Conservation (phyloP, 2,113 vertebrate genomes). For the Cricetomys ansorgei region DNA sequence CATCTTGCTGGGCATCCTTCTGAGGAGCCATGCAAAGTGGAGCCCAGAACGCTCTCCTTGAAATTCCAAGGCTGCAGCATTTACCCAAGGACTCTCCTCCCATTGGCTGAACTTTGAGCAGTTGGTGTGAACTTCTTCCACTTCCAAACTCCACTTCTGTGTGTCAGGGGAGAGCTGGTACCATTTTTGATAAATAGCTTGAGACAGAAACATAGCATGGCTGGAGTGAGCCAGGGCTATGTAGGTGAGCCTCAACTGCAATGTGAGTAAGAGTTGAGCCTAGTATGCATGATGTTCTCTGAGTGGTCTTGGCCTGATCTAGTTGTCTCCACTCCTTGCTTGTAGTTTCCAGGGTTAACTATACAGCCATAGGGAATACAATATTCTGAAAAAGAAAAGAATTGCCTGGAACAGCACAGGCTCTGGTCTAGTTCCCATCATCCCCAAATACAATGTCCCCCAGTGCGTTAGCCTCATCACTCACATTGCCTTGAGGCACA, state of each 20-base stretch:
- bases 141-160: not conserved
- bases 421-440: not conserved
- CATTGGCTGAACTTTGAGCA: not conserved
- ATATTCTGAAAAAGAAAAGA: not conserved
- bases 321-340: not conserved
- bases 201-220: not conserved
- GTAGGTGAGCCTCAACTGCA: not conserved
- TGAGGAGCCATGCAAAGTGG: not conserved
- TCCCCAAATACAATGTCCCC: not conserved
- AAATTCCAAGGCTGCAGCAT: not conserved
- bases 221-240: not conserved
- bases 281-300: not conserved
- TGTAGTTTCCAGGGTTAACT: not conserved
- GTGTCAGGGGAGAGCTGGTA: not conserved
- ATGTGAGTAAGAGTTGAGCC: not conserved
- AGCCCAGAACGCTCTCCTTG: not conserved
- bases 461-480: accelerated
- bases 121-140: not conserved
- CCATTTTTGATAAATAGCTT: not conserved
- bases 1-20: not conserved
- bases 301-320: not conserved
- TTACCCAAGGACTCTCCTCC: not conserved
- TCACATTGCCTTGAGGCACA: not conserved
- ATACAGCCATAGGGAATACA: not conserved
- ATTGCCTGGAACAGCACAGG: not conserved